phyloP scores from a whole-genome alignment of 2,113 vertebrate genomes.

The Casuarius casuarius region DNA sequence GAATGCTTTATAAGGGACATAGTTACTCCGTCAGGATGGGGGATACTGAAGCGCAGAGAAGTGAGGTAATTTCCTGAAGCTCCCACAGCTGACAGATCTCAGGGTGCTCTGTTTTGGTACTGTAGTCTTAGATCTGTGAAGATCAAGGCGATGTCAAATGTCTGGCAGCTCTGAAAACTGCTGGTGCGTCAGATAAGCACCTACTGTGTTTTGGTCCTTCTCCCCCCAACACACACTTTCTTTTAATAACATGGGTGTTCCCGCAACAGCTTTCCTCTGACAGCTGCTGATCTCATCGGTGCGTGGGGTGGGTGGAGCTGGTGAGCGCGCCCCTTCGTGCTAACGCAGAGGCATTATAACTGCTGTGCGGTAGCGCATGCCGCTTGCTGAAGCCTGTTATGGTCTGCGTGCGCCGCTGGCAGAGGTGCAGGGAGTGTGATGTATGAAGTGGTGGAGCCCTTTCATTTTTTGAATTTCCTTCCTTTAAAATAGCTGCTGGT shows the following conservation, averaged over 20 bases:
- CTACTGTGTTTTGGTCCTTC: neutral
- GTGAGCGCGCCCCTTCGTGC: neutral
- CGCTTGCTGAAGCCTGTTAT: neutral
- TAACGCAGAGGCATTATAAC: neutral
- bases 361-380: neutral
- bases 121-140: neutral
- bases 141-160: neutral
- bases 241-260: neutral
- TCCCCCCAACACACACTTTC: neutral
- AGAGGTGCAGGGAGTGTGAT: neutral
- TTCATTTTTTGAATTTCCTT: neutral
- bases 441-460: neutral
- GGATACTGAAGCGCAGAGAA: neutral
- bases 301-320: neutral
- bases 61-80: neutral
- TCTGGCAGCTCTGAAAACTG: neutral
- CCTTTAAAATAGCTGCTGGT: neutral
- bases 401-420: neutral
- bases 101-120: neutral
- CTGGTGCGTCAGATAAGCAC: neutral
- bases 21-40: fast-evolving
- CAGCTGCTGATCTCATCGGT: neutral
- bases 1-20: neutral
- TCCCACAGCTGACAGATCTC: neutral
- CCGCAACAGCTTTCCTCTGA: neutral